A percentile compares a stretch with the other conserved stretches of the same genome.
Evolutionary conservation across 2,113 vertebrate genomes (phyloP).

Genomic region (Microtus montanus): DNA sequence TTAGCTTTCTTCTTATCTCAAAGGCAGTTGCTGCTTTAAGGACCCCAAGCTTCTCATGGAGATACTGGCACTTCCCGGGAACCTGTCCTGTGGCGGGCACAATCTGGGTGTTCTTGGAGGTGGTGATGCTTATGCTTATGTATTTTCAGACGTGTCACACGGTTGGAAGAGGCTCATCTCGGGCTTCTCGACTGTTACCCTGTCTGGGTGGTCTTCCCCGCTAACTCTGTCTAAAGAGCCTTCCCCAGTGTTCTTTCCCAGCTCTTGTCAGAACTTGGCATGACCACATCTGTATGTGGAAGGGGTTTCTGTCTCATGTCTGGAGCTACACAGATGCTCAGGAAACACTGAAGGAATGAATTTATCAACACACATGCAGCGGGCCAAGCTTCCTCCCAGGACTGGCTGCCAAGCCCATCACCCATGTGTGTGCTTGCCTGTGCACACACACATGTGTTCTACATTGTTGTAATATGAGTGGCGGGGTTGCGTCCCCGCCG

Average conservation of each 20-base stretch:
- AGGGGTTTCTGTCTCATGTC: not conserved
- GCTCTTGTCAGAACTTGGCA: not conserved
- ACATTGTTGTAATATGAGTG: no score
- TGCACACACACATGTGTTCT: not conserved
- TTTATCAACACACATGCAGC: not conserved
- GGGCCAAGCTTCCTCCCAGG: not conserved
- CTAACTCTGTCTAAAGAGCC: not conserved
- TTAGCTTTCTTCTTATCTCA: not conserved
- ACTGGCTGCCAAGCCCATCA: not conserved
- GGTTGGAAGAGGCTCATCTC: not conserved
- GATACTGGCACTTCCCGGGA: not conserved
- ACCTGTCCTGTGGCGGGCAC: not conserved
- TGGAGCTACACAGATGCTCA: not conserved
- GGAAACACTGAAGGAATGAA: not conserved
- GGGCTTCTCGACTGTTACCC: not conserved
- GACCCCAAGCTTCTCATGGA: not conserved
- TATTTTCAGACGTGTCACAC: not conserved
- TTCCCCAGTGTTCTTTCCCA: not conserved
- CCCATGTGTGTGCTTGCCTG: fast-evolving
- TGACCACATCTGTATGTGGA: not conserved
- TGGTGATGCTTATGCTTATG: not conserved
- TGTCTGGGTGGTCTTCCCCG: not conserved
- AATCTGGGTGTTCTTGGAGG: not conserved
- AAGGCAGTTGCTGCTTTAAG: not conserved
- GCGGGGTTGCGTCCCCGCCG: no score